Conservation (phyloP, 2,888 invertebrate genomes). For the Agrotis clavis region DNA sequence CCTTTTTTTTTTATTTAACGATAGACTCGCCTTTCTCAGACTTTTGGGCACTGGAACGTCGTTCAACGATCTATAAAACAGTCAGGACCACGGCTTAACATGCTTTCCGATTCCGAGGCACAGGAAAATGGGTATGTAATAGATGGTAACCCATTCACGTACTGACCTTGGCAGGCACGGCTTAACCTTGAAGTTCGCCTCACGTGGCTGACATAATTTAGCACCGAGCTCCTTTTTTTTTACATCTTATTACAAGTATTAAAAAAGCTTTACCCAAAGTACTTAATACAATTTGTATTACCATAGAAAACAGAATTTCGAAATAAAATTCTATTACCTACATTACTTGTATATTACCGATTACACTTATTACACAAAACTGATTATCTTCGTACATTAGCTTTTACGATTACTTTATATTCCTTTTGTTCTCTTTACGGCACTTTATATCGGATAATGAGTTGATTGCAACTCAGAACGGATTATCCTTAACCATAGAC, state of each 20-base stretch:
- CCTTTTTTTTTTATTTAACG: too few species aligned
- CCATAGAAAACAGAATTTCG: conserved; percentile 12
- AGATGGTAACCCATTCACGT: too few species aligned
- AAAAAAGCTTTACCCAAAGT: conserved; percentile 25
- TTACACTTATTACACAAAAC: conserved; percentile 37
- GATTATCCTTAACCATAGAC: conserved; percentile 45
- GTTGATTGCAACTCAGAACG: conserved; percentile 46
- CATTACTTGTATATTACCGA: conserved; percentile 25
- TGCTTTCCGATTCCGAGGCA: too few species aligned
- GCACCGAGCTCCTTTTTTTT: neutral
- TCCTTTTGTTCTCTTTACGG: conserved; percentile 52
- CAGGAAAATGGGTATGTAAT: too few species aligned
- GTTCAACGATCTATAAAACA: too few species aligned
- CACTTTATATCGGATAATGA: conserved; percentile 42
- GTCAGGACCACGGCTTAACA: too few species aligned
- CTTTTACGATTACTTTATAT: conserved; percentile 48
- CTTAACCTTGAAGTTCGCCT: too few species aligned
- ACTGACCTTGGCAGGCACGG: too few species aligned
- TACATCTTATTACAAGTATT: neutral
- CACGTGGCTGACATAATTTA: too few species aligned
- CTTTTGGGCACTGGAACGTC: too few species aligned
- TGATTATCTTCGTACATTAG: conserved; percentile 41
- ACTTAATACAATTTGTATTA: conserved; percentile 39
- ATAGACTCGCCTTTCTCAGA: too few species aligned
- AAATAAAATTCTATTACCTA: conserved; percentile 32